A percentile compares a stretch with the other conserved stretches of the same genome.
Evolutionary conservation across 2,888 invertebrate genomes (phyloP).

Genomic region (Cenopis cana): DNA sequence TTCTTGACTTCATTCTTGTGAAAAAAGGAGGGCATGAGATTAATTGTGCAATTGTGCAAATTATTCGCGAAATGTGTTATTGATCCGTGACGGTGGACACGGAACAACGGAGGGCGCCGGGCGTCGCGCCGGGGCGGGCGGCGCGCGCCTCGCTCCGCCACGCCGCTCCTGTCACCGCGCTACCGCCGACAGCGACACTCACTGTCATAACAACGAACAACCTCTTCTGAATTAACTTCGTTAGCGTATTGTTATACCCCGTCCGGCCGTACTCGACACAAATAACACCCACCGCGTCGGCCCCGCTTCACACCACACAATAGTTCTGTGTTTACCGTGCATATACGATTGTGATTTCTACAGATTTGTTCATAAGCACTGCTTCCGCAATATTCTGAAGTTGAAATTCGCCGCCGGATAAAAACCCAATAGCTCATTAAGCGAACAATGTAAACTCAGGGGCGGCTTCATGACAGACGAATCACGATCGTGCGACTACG

Average conservation of each 20-base stretch:
- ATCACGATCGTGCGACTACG: slow-evolving; percentile 73
- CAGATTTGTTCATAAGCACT: slow-evolving; percentile 20
- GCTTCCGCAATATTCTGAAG: slow-evolving; percentile 12
- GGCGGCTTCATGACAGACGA: slow-evolving; percentile 72
- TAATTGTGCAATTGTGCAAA: slow-evolving; percentile 45
- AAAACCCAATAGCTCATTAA: slow-evolving; percentile 57
- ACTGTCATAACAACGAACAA: slow-evolving; percentile 66
- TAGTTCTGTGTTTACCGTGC: slow-evolving; percentile 33
- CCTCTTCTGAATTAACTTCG: slow-evolving; percentile 74
- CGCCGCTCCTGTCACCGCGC: slow-evolving; percentile 55
- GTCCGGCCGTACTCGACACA: slow-evolving; percentile 58
- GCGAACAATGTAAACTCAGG: slow-evolving; percentile 71
- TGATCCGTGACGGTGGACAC: slow-evolving; percentile 47
- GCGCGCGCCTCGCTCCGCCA: slow-evolving; percentile 51
- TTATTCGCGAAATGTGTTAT: slow-evolving; percentile 49
- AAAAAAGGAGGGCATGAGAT: slow-evolving; percentile 44
- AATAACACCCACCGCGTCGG: slow-evolving; percentile 59
- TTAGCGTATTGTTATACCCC: slow-evolving; percentile 69
- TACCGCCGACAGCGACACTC: slow-evolving; percentile 53
- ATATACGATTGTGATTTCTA: slow-evolving; percentile 35
- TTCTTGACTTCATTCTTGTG: slow-evolving; percentile 1
- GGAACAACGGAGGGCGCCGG: slow-evolving; percentile 8
- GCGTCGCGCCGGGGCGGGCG: slow-evolving; percentile 23
- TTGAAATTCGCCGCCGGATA: slow-evolving; percentile 46
- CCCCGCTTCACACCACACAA: slow-evolving; percentile 29